Conservation (phyloP, 2,113 vertebrate genomes). For the Megaleporinus macrocephalus region DNA sequence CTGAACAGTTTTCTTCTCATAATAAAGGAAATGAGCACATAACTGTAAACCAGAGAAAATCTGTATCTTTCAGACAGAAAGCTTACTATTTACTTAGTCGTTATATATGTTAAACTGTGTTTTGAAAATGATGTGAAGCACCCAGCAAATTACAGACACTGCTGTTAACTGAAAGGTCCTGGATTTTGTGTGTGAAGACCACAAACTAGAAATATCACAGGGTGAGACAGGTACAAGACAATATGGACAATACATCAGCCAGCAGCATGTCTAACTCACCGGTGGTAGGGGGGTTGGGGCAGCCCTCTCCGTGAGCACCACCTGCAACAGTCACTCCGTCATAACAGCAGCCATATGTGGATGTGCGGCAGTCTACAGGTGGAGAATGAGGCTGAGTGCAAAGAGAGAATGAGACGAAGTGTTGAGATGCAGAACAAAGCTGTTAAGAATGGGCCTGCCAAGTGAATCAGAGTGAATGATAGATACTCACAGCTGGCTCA, state of each 20-base stretch:
- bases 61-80: too few species aligned
- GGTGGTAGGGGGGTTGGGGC: conserved; percentile 76
- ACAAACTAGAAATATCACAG: neutral
- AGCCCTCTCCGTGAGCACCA: conserved; percentile 89
- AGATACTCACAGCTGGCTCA: conserved; percentile 72
- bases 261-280: conserved; percentile 73
- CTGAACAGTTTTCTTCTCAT: too few species aligned
- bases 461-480: too few species aligned
- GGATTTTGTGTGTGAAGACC: neutral
- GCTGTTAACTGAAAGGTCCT: neutral
- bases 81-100: too few species aligned
- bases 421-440: neutral
- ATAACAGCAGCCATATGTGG: conserved; percentile 89
- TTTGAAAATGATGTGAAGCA: too few species aligned
- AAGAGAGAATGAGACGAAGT: neutral
- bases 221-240: neutral
- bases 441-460: too few species aligned
- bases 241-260: too few species aligned
- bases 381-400: conserved; percentile 51
- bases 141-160: neutral
- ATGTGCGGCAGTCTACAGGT: conserved; percentile 79
- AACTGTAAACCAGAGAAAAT: too few species aligned
- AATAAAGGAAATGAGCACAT: too few species aligned
- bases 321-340: conserved; percentile 81
- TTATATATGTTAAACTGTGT: too few species aligned